Evolutionary conservation across 1,140 invertebrate genomes (phyloP), one percentile per base, ranked within the genome.

Genomic region (Dufourea novaeangliae): DNA sequence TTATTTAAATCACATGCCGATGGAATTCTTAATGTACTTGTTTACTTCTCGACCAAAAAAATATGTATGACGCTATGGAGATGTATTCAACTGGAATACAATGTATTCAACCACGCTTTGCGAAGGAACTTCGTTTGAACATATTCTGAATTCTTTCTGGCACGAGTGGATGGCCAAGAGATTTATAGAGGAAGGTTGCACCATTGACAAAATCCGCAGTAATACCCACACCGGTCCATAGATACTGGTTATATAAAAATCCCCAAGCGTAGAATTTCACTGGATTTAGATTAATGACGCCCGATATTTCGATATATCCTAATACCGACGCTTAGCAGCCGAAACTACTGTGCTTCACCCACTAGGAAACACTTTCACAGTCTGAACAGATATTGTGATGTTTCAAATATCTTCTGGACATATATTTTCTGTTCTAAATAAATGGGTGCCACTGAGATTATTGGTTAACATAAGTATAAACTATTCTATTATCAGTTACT

Each of bases 1-100:
- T 83, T 62, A 81, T 84, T 83, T 76, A 75, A 83, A 79, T 84
- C 80, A 83, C 79, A 79, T 79, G 8, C 46, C 71, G 62, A 34
- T 41, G 56, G 70, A 79, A 54, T 59, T 59, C 79, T 64, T 66
- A 57, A 69, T 66, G 76, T 39, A 76, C 70, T 62, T 37, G 27
- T 27, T 72, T 27, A 32, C 50, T 22, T 37, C 32, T 56, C 46
- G 27, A 41, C 46, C 20, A 1, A n/a, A 50, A 50, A 50, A 50
- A 8, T 27, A 14, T 4, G n/a, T 17, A 57, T 34, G 17, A n/a
- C 46, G n/a, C 3, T 34, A 25, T 12, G 34, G 1, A 2, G n/a
- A 37, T 54, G 17, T 63, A 34, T 62, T n/a, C n/a, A n/a, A n/a
- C n/a, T n/a, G n/a, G n/a, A n/a, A n/a, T n/a, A n/a, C n/a, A n/a